A percentile compares a stretch with the other conserved stretches of the same genome.
phyloP scores from a whole-genome alignment of 2,113 vertebrate species.

The Tachysurus vachellii region DNA sequence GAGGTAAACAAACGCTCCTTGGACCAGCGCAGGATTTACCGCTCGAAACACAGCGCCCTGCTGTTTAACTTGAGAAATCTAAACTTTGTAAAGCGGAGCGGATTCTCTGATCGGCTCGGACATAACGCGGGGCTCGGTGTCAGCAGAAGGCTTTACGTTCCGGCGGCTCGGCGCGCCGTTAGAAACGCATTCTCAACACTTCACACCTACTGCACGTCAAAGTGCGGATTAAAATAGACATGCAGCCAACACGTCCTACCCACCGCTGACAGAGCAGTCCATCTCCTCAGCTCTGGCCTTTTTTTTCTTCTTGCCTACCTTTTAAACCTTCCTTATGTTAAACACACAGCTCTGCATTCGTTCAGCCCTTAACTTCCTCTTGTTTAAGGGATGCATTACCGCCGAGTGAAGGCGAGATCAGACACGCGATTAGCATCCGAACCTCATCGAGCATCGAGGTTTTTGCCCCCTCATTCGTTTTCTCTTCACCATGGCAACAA shows the following conservation, averaged over 20 bases:
- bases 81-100: background rate
- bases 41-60: background rate
- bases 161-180: background rate
- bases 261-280: background rate
- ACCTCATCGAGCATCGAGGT: conserved; percentile 6
- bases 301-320: background rate
- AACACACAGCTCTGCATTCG: conserved; percentile 38
- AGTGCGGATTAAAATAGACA: conserved; percentile 26
- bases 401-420: background rate
- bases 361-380: conserved; percentile 24
- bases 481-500: conserved; percentile 47
- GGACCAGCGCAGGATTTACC: background rate
- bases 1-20: background rate
- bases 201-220: conserved; percentile 25
- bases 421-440: conserved; percentile 18
- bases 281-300: background rate
- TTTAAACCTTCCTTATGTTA: conserved; percentile 17
- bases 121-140: background rate
- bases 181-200: conserved; percentile 5
- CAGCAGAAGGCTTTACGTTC: background rate
- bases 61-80: background rate
- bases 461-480: background rate
- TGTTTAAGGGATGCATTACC: conserved; percentile 30
- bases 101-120: background rate
- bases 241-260: background rate